Percentiles rank a stretch among this genome's conserved stretches.
Conservation (phyloP, 2,797 vertebrate species). For the Pelochelys cantorii region DNA sequence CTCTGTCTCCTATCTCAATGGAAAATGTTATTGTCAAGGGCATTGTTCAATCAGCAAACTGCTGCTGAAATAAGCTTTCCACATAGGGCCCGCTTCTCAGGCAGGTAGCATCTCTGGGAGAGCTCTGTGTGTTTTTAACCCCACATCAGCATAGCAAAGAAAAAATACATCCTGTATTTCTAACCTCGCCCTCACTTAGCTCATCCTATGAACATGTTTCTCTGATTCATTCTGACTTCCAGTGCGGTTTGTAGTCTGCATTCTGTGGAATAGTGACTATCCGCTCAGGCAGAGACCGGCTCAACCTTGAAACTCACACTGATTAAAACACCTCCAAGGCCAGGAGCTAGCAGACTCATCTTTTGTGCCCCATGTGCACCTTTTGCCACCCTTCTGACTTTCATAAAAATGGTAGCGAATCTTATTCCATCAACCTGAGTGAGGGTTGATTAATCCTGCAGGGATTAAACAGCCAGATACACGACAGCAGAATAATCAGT, state of each 20-base stretch:
- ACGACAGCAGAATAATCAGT: neutral
- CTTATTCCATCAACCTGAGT: neutral
- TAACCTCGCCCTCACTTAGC: neutral
- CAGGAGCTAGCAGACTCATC: neutral
- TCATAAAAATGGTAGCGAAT: neutral
- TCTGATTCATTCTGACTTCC: neutral
- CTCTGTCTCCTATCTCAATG: neutral
- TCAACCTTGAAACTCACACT: neutral
- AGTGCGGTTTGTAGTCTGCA: neutral
- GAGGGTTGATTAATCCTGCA: neutral
- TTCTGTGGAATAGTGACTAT: neutral
- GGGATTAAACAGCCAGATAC: neutral
- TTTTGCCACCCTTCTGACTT: neutral
- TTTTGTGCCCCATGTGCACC: neutral
- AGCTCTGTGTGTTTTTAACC: neutral
- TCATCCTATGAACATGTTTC: neutral
- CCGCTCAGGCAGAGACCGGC: neutral
- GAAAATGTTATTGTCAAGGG: neutral
- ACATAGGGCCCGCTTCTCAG: neutral
- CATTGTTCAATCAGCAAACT: fast-evolving
- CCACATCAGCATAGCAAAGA: neutral
- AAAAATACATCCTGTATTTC: neutral
- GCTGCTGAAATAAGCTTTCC: neutral
- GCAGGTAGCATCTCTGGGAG: neutral
- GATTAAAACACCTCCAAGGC: neutral